Evolutionary conservation across 2,797 vertebrate species (phyloP).

Genomic region (Acomys russatus): DNA sequence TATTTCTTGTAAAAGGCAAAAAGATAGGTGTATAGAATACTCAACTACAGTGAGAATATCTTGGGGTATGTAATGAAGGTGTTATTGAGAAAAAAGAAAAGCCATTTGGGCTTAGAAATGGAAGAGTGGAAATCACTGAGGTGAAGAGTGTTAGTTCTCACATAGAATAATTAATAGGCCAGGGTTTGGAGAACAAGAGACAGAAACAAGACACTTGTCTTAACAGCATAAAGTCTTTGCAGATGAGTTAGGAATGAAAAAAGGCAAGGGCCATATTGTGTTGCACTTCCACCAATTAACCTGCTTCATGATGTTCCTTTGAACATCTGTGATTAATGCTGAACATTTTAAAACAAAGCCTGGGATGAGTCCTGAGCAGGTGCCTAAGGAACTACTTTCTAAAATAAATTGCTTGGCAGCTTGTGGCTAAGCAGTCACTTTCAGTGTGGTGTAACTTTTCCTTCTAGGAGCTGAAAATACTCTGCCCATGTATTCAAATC

Average conservation of each 20-base stretch:
- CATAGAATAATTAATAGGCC: neutral
- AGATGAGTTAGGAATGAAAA: neutral
- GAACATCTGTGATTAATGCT: neutral
- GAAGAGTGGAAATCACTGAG: neutral
- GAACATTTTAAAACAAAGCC: constrained; percentile 51
- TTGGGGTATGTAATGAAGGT: neutral
- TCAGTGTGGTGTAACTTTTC: constrained; percentile 10
- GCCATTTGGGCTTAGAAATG: neutral
- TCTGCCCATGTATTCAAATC: constrained; percentile 56
- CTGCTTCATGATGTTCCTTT: neutral
- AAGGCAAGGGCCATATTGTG: neutral
- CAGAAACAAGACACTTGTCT: neutral
- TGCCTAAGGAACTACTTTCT: neutral
- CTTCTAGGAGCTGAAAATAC: constrained; percentile 34
- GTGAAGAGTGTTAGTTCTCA: neutral
- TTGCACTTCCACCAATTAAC: neutral
- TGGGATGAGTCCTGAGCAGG: neutral
- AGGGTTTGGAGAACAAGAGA: neutral
- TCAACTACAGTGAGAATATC: neutral
- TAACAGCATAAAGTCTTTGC: neutral
- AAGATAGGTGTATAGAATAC: neutral
- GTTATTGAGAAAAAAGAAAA: neutral
- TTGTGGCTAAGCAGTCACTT: constrained; percentile 5
- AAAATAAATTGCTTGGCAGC: neutral
- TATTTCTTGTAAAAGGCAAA: neutral